Base-by-base conservation (phyloP, 2,797 vertebrate species). In the Xyrichtys novacula region DNA sequence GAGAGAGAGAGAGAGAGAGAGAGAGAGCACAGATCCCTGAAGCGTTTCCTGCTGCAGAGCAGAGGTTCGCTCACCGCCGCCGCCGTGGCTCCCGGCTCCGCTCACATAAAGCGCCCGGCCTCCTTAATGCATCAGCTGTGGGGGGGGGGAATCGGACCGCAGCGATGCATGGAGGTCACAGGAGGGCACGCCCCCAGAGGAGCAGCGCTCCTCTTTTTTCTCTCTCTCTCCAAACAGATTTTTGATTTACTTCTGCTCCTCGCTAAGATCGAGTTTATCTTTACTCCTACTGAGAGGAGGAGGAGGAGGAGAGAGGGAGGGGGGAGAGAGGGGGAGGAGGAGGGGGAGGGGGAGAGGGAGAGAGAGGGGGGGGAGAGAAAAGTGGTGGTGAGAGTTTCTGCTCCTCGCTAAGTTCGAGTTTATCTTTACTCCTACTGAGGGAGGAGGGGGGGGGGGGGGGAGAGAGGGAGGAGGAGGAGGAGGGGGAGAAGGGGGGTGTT, bases 11-110 rank as follows among this genome's bases (percentile, higher is more conserved):
- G 44, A 50, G 36, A 61, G 49, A 52, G 32, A 38, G 49, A 62
- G 54, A 65, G 68, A 58, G 53, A 0, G 68, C 55, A 71, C 84
- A 88, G 81, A 81, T 90, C 89, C 92, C 88, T 39, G 34, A 85
- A 90, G 91, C 84, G 71, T 90, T 91, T 92, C 89, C 89, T 89
- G 89, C 77, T 92, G 88, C 62, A 65, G 64, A 84, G 74, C 90
- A 89, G 89, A 91, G 92, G 90, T 90, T 80, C 76, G 32, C 83
- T 75, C 76, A 85, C 80, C 83, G 85, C 83, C 71, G 86, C 80
- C 83, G 85, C 83, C 71, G 79, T 75, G 83, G 88, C 91, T 85
- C 74, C 50, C 65, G 86, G 91, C 91, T 77, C 74, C 31, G 84
- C 78, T 83, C 85, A 76, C 85, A 90, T 85, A 53, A 86, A 92